Base-by-base conservation (phyloP, 2,888 invertebrate species). In the Alviniconcha strummeri region DNA sequence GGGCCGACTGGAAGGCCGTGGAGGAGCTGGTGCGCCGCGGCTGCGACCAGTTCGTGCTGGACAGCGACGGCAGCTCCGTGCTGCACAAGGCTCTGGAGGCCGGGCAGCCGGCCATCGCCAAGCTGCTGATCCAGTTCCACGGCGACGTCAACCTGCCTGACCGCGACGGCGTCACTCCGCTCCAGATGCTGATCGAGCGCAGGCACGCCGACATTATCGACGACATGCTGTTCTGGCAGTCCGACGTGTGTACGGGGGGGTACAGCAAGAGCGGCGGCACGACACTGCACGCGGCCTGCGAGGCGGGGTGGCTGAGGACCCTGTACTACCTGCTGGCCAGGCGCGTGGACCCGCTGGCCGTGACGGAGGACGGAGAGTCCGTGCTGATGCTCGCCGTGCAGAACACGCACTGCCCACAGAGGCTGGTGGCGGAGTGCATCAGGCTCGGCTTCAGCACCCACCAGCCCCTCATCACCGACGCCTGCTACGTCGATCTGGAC, bases 371-470 rank as follows among this genome's bases (percentile, higher is more conserved):
- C 4, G 52, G 4, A 72, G 72, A 52, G 72, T 54, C 77, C 15
- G 54, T 57, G 60, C 19, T 78, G 77, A 36, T 36, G 57, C 57
- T 57, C 13, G 77, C 77, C 36, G 60, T 78, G 57, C 19, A 36
- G 60, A 60, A 36, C 77, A 4, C 11, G n/a, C n/a, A 13, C 11
- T 36, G 19, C n/a, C 17, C 15, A 4, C 6, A 57, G 36, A 78
- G 60, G 60, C 36, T 19, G 60, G 57, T 78, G 57, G 57, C 77
- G 1, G 77, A 78, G 77, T 78, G 77, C 77, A 60, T 54, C 77
- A 78, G 60, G 11, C 60, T 55, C 60, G 77, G 77, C 57, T 57
- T 78, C 57, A 78, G 77, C 19, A 17, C 60, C 11, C 60, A 60
- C 60, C 77, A 78, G 60, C 77, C 77, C 3, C 36, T 1, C 36